Conservation (phyloP, 2,888 invertebrate species). For the Dryocosmus kuriphilus region DNA sequence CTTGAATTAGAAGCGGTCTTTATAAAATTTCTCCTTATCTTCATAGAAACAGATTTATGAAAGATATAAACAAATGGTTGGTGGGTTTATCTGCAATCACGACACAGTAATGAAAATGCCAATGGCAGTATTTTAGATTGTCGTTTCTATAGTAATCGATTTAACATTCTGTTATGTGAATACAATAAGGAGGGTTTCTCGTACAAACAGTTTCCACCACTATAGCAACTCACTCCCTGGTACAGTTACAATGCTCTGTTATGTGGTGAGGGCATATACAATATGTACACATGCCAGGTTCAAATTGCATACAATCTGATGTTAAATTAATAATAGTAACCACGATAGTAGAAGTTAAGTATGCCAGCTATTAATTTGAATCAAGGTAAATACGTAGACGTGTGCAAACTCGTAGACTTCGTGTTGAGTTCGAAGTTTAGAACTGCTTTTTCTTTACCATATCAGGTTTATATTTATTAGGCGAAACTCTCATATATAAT, state of each 20-base stretch:
- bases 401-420: neutral
- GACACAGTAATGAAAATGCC: neutral
- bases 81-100: neutral
- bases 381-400: neutral
- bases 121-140: neutral
- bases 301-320: neutral
- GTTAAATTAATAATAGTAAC: neutral
- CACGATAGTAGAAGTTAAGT: neutral
- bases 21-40: neutral
- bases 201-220: neutral
- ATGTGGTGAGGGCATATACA: neutral
- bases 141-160: constrained; percentile 3
- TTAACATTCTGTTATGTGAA: neutral
- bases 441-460: too few species aligned
- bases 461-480: too few species aligned
- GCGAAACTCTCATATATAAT: too few species aligned
- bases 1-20: too few species aligned
- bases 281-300: too few species aligned
- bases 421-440: too few species aligned
- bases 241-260: neutral
- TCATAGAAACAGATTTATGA: neutral
- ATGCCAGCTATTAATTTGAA: neutral
- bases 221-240: neutral
- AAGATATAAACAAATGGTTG: neutral
- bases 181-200: neutral